These are phyloP conservation scores for Spatulosminthurus flaviceps DNA, from an alignment of 2,888 invertebrate genomes.

Conservation along the genomic window DNA sequence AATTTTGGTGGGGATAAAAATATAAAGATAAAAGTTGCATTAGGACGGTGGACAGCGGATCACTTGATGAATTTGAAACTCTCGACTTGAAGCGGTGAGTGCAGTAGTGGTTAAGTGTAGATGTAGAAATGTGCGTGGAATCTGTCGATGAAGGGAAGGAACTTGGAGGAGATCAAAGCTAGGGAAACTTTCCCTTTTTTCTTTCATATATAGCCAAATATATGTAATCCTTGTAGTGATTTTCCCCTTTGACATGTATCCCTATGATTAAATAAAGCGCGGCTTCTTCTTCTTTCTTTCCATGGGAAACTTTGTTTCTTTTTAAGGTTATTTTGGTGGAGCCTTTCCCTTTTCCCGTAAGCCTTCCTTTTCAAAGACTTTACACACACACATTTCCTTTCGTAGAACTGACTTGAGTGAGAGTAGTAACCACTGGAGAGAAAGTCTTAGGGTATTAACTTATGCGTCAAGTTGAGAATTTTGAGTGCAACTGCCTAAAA, in stretches of 20 bases:
- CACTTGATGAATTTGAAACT: too few species aligned
- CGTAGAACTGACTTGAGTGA: too few species aligned
- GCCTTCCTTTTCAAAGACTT: background rate
- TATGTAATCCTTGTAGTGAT: conserved; percentile 9
- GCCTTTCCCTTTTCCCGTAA: too few species aligned
- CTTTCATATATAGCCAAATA: background rate
- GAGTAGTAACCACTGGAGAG: background rate
- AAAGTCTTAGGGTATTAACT: conserved; percentile 1
- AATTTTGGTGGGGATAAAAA: too few species aligned
- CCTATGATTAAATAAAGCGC: conserved; percentile 10
- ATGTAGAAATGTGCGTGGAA: too few species aligned
- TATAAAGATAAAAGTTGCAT: too few species aligned
- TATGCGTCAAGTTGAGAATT: conserved; percentile 13
- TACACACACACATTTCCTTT: too few species aligned
- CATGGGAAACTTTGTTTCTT: background rate
- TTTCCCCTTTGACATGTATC: background rate
- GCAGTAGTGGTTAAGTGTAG: too few species aligned
- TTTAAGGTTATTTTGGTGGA: background rate
- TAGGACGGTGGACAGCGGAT: too few species aligned
- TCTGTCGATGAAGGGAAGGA: too few species aligned
- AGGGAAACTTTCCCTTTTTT: background rate
- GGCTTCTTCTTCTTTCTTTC: background rate
- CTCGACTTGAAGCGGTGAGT: too few species aligned
- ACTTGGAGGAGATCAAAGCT: too few species aligned
- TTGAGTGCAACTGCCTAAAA: conserved; percentile 7